Percentiles rank a stretch among this genome's conserved stretches.
Evolutionary conservation across 2,113 vertebrate genomes (phyloP).

Genomic region (Rattus norvegicus): DNA sequence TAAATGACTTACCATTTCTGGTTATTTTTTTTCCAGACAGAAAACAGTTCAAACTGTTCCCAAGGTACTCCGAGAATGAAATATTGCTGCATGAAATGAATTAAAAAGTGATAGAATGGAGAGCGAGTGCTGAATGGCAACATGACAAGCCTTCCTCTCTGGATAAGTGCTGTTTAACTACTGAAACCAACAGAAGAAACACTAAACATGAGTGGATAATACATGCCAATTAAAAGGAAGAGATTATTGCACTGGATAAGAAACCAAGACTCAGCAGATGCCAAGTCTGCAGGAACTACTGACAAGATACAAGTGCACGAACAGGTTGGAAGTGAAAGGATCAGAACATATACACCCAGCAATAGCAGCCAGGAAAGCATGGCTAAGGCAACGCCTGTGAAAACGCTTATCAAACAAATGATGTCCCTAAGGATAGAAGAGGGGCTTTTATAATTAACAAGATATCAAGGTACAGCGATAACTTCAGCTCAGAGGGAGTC

Average conservation of each 20-base stretch:
- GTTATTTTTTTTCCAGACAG: conserved; percentile 41
- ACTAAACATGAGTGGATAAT: neutral
- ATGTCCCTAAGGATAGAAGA: neutral
- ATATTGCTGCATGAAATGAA: conserved; percentile 39
- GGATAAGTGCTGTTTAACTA: conserved; percentile 1
- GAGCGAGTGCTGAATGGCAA: neutral
- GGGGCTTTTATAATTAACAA: neutral
- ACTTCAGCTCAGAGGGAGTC: neutral
- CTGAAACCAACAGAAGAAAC: conserved; percentile 1
- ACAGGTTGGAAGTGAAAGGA: neutral
- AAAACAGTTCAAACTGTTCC: conserved; percentile 56
- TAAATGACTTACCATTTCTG: conserved; percentile 65
- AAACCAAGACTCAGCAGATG: conserved; percentile 13
- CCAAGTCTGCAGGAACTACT: neutral
- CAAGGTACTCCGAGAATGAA: conserved; percentile 49
- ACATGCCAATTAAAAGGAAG: conserved; percentile 20
- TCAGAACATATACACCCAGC: neutral
- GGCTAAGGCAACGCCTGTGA: neutral
- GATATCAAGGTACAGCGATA: neutral
- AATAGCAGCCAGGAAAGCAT: neutral
- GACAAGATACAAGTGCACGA: conserved; percentile 24
- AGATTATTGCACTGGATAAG: neutral
- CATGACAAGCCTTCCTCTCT: neutral
- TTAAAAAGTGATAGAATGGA: neutral
- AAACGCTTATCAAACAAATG: conserved; percentile 17